Percentiles rank a stretch among this genome's conserved stretches.
These are phyloP conservation scores for Melanotaenia trifasciata DNA, from an alignment of 2,797 vertebrate species.

Conservation along the genomic window DNA sequence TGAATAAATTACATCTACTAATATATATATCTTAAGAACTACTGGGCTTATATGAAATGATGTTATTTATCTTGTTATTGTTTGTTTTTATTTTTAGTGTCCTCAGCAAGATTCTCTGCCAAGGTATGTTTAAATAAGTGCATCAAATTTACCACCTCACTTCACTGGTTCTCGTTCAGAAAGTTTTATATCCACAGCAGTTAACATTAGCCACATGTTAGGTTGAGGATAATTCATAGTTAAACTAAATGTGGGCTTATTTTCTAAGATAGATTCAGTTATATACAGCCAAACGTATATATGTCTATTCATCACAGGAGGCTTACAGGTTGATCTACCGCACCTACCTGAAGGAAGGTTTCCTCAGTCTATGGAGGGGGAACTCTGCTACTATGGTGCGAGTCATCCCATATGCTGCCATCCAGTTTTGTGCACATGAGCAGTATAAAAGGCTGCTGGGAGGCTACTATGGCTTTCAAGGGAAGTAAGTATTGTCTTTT, in stretches of 20 bases:
- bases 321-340: constrained; percentile 93
- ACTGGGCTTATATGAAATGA: not conserved
- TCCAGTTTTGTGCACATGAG: constrained; percentile 97
- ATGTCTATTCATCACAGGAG: constrained; percentile 81
- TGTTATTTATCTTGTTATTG: constrained; percentile 2
- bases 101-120: constrained; percentile 95
- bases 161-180: constrained; percentile 1
- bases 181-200: not conserved
- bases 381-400: constrained; percentile 99
- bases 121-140: constrained; percentile 85
- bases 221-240: not conserved
- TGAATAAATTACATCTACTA: not conserved
- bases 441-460: constrained; percentile 94
- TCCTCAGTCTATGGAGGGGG: constrained; percentile 95
- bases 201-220: not conserved
- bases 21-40: not conserved
- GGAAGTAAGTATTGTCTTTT: constrained; percentile 85
- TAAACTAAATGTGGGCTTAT: not conserved
- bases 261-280: not conserved
- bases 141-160: not conserved
- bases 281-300: not conserved
- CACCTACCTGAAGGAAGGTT: constrained; percentile 93
- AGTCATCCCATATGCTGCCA: constrained; percentile 95
- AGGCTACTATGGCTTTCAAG: constrained; percentile 90
- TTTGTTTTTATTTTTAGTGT: constrained; percentile 86